Base-by-base conservation (phyloP, 2,888 invertebrate genomes). In the Lepeophtheirus nordmannii region DNA sequence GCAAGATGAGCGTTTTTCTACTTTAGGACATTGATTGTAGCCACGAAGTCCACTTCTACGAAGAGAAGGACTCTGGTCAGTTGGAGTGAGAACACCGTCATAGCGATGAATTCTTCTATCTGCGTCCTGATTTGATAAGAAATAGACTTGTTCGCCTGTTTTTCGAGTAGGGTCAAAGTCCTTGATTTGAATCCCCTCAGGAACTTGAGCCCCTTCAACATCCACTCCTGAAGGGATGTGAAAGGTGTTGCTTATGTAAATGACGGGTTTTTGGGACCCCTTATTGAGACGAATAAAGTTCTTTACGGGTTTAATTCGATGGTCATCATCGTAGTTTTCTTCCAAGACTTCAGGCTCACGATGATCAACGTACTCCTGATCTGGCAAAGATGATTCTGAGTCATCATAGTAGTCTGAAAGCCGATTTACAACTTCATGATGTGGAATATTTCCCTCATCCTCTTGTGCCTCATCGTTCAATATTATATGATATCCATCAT, bases 161-260 rank as follows among this genome's bases (percentile, higher is more conserved):
- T 2, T 30, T 2, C 30, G 30, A 7, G 53, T n/a, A 46, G n/a
- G 53, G 8, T 46, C 53, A 46, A n/a, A 46, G 53, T 46, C 53
- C 53, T 46, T 8, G 2, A 46, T 46, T 2, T 46, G 53, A 46
- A 46, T 46, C 2, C 53, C 53, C 17, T 46, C 53, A n/a, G 53
- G 53, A 8, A 46, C 17, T 46, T 46, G 53, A 46, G 2, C 30
- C 30, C 7, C 30, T 30, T 7, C 30, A 30, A 30, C 17, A n/a
- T 46, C 8, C 5, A 46, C 17, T 17, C 53, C 53, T 46, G 53
- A n/a, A 30, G 53, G 53, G 53, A 46, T 46, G 8, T 46, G 53
- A 46, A 46, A 46, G 53, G 53, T 46, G 53, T 46, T 46, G 53
- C 53, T 46, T n/a, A 46, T 46, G 53, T 46, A 46, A 46, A 46